Evolutionary conservation across 2,888 invertebrate genomes (phyloP), one percentile per base, ranked within the genome.

Genomic region (Diarsia mendica): DNA sequence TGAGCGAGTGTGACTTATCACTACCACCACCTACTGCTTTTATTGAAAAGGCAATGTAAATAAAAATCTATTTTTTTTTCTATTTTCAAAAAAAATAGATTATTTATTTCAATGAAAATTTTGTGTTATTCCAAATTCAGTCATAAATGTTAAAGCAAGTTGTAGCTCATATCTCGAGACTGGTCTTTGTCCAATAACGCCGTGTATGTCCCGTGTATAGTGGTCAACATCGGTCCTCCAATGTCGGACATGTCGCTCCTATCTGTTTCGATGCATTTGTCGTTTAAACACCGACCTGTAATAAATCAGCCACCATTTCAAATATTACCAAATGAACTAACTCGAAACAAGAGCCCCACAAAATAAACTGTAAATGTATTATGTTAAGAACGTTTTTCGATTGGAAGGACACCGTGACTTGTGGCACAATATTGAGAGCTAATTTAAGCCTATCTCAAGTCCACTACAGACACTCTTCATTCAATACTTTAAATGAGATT

Each of bases 401-500:
- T 33, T 78, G 77, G 18, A 18, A 3, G 18, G 8, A 10, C 49
- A 46, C n/a, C 18, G 28, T 64, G 44, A 77, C 79, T 80, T 91
- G 73, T 75, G 82, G 87, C 87, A 80, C 87, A 82, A 63, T 23
- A 3, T 51, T 53, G 65, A 80, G 75, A 86, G 90, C 90, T 93
- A 94, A 95, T 95, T 95, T 95, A 95, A 95, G 95, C 95, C 96
- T 96, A 96, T 96, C 96, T 96, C 94, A 92, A 94, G 93, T 94
- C 95, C 95, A 95, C 95, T 95, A 94, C 95, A 93, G 93, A 95
- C 96, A 96, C 96, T 96, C 95, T 96, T 96, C 96, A 96, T 96
- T 96, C 96, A 96, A 96, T 96, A 95, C 96, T 95, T 96, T 96
- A 96, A 96, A 96, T 96, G 95, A 96, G 96, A 96, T 96, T 95